Evolutionary conservation across 2,888 invertebrate genomes (phyloP).

Genomic region (Eupithecia exiguata): DNA sequence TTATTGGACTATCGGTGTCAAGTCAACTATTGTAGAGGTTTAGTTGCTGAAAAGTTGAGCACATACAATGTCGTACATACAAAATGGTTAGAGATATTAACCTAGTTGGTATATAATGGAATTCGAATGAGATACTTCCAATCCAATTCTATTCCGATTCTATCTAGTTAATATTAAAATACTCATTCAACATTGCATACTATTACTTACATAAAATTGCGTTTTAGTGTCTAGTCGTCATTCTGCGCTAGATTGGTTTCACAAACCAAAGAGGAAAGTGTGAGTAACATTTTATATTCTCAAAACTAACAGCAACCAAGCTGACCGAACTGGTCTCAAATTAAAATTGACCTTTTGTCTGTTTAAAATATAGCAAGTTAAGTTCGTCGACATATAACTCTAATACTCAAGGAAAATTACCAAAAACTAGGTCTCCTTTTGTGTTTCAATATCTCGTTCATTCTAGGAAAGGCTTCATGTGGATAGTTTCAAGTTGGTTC

Average conservation of each 20-base stretch:
- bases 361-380: not conserved
- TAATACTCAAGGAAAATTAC: not conserved
- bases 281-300: not conserved
- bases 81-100: too few relatives aligned
- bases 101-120: not conserved
- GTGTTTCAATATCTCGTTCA: not conserved
- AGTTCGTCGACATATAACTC: not conserved
- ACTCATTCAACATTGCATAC: too few relatives aligned
- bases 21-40: not conserved
- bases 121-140: not conserved
- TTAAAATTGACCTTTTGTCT: not conserved
- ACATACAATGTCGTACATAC: not conserved
- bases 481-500: not conserved
- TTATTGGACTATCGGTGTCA: constrained; percentile 7
- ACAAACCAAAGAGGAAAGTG: not conserved
- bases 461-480: not conserved
- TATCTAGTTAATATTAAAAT: not conserved
- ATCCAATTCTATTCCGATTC: not conserved
- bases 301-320: not conserved
- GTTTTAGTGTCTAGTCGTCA: not conserved
- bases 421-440: not conserved
- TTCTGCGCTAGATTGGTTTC: not conserved
- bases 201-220: too few relatives aligned
- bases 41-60: not conserved
- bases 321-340: not conserved